Evolutionary conservation across 2,797 vertebrate genomes (phyloP), one percentile per base, ranked within the genome.

Genomic region (Cephalopachus bancanus): DNA sequence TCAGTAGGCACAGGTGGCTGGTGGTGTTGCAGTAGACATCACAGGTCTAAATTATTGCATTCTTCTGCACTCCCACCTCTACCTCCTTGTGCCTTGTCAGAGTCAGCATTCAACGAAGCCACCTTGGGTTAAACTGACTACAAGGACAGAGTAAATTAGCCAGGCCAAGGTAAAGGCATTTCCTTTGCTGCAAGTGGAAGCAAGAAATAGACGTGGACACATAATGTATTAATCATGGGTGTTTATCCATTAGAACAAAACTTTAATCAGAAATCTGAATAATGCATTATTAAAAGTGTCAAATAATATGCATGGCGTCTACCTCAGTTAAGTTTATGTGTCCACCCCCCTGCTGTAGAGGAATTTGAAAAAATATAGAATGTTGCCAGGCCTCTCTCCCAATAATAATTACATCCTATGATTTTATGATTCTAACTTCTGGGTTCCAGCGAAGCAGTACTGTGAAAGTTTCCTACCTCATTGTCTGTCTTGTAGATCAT

Each of bases 401-500:
- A 71, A 16, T 92, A 78, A 72, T 81, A 86, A 76, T 86, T 89
- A 10, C 30, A 17, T 95, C 17, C 91, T 94, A 74, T 33, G 76
- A 69, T 91, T 89, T 92, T 55, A 81, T n/a, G 80, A 64, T 91
- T 92, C 88, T 49, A 87, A 83, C 75, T 94, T 91, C 95, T 71
- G 33, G 86, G 60, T 75, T 95, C 59, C 79, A 83, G 87, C 5
- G 16, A 10, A 97, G 83, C n/a, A 67, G 49, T 83, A 28, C 69
- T 83, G 60, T 85, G 94, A 93, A 94, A 90, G 62, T 81, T 93
- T 95, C 91, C 95, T 93, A 92, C 57, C 65, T 96, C 83, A 75
- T 96, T 96, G 92, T 97, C 81, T 95, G 81, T 93, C 91, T 97
- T 97, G 59, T 89, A 89, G 81, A 96, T 95, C 87, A 85, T 97